Conservation (phyloP, 2,888 invertebrate species). For the Pseudeuparius sepicola region DNA sequence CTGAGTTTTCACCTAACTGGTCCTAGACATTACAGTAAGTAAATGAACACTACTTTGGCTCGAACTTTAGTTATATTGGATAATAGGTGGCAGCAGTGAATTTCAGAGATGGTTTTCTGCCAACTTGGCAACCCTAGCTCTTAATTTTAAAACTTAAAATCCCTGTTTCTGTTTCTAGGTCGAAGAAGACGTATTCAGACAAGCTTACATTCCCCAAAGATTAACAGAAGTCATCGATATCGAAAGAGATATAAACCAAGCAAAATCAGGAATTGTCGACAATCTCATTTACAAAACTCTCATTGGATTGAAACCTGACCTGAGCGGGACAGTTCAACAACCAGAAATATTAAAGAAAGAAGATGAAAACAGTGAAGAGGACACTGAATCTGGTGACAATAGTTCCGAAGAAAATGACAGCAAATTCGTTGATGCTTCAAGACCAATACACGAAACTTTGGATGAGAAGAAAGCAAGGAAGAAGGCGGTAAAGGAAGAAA, state of each 20-base stretch:
- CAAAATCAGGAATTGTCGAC: slow-evolving; percentile 60
- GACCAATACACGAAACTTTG: slow-evolving; percentile 70
- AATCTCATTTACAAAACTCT: slow-evolving; percentile 80
- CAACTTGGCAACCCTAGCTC: too few relatives aligned
- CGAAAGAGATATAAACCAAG: slow-evolving; percentile 76
- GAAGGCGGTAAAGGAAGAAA: slow-evolving; percentile 76
- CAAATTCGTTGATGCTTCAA: slow-evolving; percentile 52
- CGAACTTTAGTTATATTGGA: background rate
- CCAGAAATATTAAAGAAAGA: slow-evolving; percentile 53
- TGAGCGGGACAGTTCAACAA: slow-evolving; percentile 59
- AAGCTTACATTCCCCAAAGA: slow-evolving; percentile 86
- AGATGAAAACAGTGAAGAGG: slow-evolving; percentile 31
- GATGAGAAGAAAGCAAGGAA: slow-evolving; percentile 78
- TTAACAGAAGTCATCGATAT: slow-evolving; percentile 81
- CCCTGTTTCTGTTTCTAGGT: slow-evolving; percentile 38
- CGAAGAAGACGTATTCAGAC: slow-evolving; percentile 89
- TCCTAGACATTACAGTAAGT: background rate
- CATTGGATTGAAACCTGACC: slow-evolving; percentile 69
- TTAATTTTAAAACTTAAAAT: too few relatives aligned
- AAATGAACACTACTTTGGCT: background rate
- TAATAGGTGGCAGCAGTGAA: background rate
- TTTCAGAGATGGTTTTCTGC: too few relatives aligned
- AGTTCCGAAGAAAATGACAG: slow-evolving; percentile 34
- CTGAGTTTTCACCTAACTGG: too few relatives aligned
- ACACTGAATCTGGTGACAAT: slow-evolving; percentile 28